Evolutionary conservation across 2,888 invertebrate species (phyloP).

Genomic region (Cephus rjabovi): DNA sequence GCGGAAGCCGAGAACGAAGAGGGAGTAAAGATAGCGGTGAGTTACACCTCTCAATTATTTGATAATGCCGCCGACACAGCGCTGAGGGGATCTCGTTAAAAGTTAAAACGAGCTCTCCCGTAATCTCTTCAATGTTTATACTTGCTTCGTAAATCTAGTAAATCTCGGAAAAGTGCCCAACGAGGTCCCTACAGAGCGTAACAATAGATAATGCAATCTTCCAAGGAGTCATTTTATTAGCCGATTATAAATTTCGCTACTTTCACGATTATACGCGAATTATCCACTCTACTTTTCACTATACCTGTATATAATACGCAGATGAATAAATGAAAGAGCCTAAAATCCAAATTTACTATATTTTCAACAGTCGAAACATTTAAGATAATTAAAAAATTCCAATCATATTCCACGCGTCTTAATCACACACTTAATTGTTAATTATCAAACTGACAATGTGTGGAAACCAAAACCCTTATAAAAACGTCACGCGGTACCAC

Average conservation of each 20-base stretch:
- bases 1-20: not conserved
- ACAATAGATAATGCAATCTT: conserved; percentile 59
- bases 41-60: conserved; percentile 67
- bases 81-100: conserved; percentile 65
- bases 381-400: not conserved
- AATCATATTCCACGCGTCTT: not conserved
- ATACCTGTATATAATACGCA: not conserved
- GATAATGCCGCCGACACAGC: conserved; percentile 65
- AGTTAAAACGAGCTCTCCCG: conserved; percentile 65
- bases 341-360: not conserved
- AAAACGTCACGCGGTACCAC: not conserved
- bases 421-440: not conserved
- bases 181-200: conserved; percentile 35
- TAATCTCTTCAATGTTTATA: conserved; percentile 66
- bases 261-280: not conserved
- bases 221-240: conserved; percentile 32
- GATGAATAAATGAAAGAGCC: not conserved
- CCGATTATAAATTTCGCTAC: not conserved
- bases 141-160: conserved; percentile 60
- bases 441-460: not conserved
- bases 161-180: conserved; percentile 36
- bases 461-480: not conserved
- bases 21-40: conserved; percentile 54
- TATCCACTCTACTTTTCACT: not conserved
- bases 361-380: not conserved